phyloP scores from a whole-genome alignment of 2,797 vertebrate species.

The Malacoctenus gilli region DNA sequence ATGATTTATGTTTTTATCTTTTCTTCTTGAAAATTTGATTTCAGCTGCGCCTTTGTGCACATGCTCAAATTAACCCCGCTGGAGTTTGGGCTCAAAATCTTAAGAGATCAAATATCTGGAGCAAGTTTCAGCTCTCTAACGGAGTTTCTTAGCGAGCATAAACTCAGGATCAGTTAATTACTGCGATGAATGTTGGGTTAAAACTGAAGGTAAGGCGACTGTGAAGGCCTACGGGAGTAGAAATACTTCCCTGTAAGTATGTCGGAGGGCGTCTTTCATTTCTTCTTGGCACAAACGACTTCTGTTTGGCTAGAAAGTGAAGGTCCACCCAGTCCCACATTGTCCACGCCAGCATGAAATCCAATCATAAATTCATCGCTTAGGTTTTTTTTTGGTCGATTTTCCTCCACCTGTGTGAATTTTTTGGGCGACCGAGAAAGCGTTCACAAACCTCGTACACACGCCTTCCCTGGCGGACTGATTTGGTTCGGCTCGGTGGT shows the following conservation, averaged over 20 bases:
- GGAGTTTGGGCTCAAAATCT: too few species aligned
- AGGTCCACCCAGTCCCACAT: constrained; percentile 19
- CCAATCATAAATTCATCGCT: constrained; percentile 25
- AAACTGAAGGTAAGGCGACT: too few species aligned
- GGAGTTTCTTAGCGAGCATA: too few species aligned
- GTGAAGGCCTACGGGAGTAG: too few species aligned
- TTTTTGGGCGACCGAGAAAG: constrained; percentile 32
- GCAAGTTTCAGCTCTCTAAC: too few species aligned
- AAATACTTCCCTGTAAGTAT: too few species aligned
- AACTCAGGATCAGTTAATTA: too few species aligned
- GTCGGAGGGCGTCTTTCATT: constrained; percentile 31
- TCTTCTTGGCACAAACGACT: neutral
- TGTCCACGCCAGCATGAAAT: constrained; percentile 34
- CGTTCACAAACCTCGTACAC: constrained; percentile 29
- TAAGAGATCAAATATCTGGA: too few species aligned
- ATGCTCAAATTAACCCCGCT: constrained; percentile 36
- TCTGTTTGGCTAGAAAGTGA: constrained; percentile 31
- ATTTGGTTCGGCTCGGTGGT: constrained; percentile 31
- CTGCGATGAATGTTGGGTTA: too few species aligned
- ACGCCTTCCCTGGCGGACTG: constrained; percentile 25
- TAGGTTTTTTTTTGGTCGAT: too few species aligned
- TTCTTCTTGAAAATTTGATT: too few species aligned
- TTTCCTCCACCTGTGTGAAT: neutral
- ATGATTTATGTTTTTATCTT: constrained; percentile 28
- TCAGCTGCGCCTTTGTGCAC: too few species aligned